Conservation (phyloP, 1,140 invertebrate genomes). For the Papilio polytes region DNA sequence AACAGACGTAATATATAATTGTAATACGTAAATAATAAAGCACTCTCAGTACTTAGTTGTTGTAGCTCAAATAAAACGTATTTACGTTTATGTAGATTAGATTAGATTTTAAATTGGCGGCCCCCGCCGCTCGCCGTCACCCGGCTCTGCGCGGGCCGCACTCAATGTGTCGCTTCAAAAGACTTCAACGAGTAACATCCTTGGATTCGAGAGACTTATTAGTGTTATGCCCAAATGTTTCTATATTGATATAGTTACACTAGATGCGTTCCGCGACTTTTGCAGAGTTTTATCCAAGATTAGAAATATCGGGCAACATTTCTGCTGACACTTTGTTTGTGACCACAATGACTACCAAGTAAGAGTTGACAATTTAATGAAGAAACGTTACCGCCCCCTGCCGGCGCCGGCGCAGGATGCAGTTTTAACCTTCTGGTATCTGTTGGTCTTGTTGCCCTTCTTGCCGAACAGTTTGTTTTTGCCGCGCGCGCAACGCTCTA, state of each 20-base stretch:
- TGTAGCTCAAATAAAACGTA: too few relatives aligned
- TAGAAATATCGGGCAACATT: not conserved
- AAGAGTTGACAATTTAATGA: constrained; percentile 21
- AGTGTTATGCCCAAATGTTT: too few relatives aligned
- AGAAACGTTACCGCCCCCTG: constrained; percentile 66
- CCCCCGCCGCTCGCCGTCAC: too few relatives aligned
- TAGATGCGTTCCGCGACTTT: not conserved
- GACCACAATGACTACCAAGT: too few relatives aligned
- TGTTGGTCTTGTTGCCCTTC: constrained; percentile 76
- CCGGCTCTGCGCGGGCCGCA: too few relatives aligned
- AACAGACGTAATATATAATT: constrained; percentile 20
- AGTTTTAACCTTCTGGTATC: constrained; percentile 66
- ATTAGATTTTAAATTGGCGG: too few relatives aligned
- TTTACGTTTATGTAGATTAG: too few relatives aligned
- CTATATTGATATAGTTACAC: not conserved
- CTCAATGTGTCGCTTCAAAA: not conserved
- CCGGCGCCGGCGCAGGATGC: constrained; percentile 62
- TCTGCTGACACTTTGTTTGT: too few relatives aligned
- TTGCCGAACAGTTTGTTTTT: constrained; percentile 72
- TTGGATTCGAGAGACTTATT: not conserved
- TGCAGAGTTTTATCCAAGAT: not conserved
- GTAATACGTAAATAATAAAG: not conserved
- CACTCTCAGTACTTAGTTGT: not conserved
- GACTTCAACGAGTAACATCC: not conserved
- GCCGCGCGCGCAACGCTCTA: constrained; percentile 62